Base-by-base conservation (phyloP, 2,888 invertebrate species). In the Unio delphinus region DNA sequence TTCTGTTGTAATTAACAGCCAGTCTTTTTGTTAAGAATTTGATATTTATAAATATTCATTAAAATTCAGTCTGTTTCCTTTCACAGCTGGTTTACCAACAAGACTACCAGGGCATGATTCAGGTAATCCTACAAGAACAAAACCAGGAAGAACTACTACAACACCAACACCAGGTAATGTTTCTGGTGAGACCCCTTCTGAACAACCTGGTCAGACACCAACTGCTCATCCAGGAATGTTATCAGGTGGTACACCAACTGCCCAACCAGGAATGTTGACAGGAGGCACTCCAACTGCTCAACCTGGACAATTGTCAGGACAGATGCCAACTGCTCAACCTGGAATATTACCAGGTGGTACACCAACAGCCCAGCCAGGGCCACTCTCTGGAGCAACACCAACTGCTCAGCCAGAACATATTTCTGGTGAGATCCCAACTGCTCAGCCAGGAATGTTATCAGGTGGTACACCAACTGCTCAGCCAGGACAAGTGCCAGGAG, bases 281-380 rank as follows among this genome's bases (percentile, higher is more conserved):
- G 71, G 73, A 11, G 72, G 69, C n/a, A 68, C 70, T 28, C 78
- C 80, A 69, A 74, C 76, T 28, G 72, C 75, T 58, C 61, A 74
- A 23, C 73, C 70, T 65, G 54, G 65, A 20, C 58, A 68, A 28
- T 54, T 56, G n/a, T 28, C 68, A 55, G 65, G 74, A 30, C 56
- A 70, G 58, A 67, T 71, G 28, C 73, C 76, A 68, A 73, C 71
- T 56, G 69, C 71, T n/a, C 73, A 70, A 61, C 73, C 69, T 67
- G 64, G 69, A 26, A 23, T 69, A 18, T 55, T 54, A 2, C 58
- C 62, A 59, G 67, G 65, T 55, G 64, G 64, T 30, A 67, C 61
- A 61, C 70, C 59, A 57, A 67, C 67, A 55, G 58, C 63, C 8
- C 45, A 64, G 20, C 67, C 64, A 62, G 64, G 64, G 23, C 55